phyloP scores from a whole-genome alignment of 30 jellyfish, hydroid and myxozoan species.

The Mastigias papua region DNA sequence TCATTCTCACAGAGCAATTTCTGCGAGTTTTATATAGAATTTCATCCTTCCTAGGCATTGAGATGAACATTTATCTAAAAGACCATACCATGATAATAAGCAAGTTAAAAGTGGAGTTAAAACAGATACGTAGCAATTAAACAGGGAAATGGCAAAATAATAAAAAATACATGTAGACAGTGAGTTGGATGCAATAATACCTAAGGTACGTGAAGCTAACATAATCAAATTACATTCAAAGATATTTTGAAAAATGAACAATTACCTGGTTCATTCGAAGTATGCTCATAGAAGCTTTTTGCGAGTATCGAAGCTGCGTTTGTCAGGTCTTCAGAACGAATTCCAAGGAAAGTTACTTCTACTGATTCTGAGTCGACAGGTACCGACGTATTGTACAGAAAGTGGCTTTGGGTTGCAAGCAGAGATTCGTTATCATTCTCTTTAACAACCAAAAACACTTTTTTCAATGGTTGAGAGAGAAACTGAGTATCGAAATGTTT shows the following conservation, averaged over 20 bases:
- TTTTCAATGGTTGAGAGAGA: neutral
- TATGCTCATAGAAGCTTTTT: neutral
- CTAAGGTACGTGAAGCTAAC: neutral
- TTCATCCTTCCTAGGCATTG: too few relatives aligned
- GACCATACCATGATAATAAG: too few relatives aligned
- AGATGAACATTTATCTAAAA: too few relatives aligned
- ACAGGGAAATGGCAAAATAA: neutral
- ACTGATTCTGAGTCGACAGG: neutral
- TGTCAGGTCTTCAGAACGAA: neutral
- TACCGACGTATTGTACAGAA: neutral
- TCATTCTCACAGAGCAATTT: too few relatives aligned
- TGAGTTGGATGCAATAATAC: neutral
- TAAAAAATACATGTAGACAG: neutral
- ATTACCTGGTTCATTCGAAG: neutral
- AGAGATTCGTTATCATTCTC: neutral
- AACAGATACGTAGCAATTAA: too few relatives aligned
- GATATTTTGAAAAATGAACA: neutral
- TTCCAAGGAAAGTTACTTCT: neutral
- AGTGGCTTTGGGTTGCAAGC: neutral
- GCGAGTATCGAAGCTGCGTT: neutral
- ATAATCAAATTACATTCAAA: neutral
- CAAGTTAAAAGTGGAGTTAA: too few relatives aligned
- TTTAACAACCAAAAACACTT: neutral
- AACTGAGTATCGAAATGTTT: neutral
- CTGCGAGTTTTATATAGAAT: too few relatives aligned